These are phyloP conservation scores for Synanthedon tipuliformis DNA, from an alignment of 2,888 invertebrate species.

Conservation along the genomic window DNA sequence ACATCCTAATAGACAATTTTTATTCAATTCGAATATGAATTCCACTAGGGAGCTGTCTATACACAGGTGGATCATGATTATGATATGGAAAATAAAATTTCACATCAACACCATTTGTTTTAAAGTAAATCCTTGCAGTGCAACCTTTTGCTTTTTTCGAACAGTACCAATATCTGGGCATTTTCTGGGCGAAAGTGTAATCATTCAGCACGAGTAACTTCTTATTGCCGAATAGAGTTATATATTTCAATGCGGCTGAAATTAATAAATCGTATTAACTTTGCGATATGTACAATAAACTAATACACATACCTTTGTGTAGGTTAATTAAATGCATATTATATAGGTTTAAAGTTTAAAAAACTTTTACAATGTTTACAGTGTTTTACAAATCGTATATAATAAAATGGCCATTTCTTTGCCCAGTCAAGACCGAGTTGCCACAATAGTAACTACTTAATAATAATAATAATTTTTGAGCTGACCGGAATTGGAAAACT, in stretches of 20 bases:
- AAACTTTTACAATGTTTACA: no score
- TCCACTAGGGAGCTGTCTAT: conserved; percentile 6
- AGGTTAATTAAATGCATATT: no score
- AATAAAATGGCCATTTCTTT: no score
- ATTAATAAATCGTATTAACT: background rate
- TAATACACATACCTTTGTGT: no score
- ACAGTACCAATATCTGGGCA: conserved; percentile 31
- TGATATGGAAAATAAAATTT: conserved; percentile 10
- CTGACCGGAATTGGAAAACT: no score
- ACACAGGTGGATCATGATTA: conserved; percentile 13
- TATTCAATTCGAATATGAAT: conserved; percentile 8
- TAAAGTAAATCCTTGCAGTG: conserved; percentile 28
- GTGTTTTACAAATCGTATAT: no score
- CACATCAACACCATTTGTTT: conserved; percentile 6
- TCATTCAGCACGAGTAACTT: conserved; percentile 22
- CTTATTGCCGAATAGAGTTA: conserved; percentile 14
- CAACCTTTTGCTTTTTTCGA: conserved; percentile 36
- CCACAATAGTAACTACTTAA: no score
- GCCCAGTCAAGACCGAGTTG: no score
- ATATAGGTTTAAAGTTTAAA: no score
- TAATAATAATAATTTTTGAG: no score
- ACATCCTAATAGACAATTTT: no score
- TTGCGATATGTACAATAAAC: no score
- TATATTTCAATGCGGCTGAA: conserved; percentile 16
- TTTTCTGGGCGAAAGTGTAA: conserved; percentile 25